Evolutionary conservation across 1,140 invertebrate genomes (phyloP).

Genomic region (Aphelenchoides avenae): DNA sequence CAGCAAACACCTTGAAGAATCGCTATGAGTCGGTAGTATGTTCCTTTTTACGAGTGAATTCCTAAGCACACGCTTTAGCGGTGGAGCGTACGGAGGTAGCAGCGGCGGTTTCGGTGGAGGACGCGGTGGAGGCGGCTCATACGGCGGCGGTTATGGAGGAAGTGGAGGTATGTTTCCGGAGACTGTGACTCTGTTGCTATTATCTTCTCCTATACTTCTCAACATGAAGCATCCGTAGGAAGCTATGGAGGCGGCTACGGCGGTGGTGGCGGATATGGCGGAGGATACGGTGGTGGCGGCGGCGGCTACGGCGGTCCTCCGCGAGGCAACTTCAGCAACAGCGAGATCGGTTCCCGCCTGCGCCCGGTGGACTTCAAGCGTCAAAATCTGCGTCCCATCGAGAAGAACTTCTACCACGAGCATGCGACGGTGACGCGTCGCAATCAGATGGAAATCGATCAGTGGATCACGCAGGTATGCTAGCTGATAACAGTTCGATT

Average conservation of each 20-base stretch:
- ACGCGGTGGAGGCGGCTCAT: neutral
- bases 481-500: neutral
- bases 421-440: slow-evolving; percentile 44
- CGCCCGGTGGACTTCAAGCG: slow-evolving; percentile 41
- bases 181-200: no score
- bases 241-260: slow-evolving; percentile 26
- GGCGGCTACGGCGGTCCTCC: slow-evolving; percentile 24
- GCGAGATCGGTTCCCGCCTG: slow-evolving; percentile 19
- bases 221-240: slow-evolving; percentile 22
- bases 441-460: slow-evolving; percentile 45
- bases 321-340: neutral
- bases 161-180: no score
- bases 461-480: slow-evolving; percentile 14
- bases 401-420: slow-evolving; percentile 55
- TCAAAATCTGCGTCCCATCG: slow-evolving; percentile 31
- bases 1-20: no score
- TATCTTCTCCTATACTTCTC: no score
- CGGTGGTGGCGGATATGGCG: slow-evolving; percentile 23
- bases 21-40: no score
- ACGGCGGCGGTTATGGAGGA: slow-evolving; percentile 5
- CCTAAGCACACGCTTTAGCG: no score
- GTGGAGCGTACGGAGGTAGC: neutral
- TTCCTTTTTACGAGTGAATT: no score
- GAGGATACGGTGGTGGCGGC: slow-evolving; percentile 14
- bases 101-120: slow-evolving; percentile 9